phyloP scores from a whole-genome alignment of 2,113 vertebrate species.

The Acanthochromis polyacanthus region DNA sequence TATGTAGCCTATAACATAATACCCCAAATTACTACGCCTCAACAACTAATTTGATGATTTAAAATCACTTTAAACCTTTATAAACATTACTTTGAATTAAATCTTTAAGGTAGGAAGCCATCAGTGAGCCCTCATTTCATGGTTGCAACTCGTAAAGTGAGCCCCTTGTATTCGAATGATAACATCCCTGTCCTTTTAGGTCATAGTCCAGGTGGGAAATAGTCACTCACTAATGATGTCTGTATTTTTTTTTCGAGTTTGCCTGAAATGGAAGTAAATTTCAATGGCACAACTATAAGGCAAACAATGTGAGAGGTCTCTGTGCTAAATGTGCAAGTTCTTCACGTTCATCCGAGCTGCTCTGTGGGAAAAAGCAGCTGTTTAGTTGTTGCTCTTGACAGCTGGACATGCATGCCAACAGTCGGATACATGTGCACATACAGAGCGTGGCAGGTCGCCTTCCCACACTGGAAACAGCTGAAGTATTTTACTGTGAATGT shows the following conservation, averaged over 20 bases:
- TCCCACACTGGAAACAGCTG: slow-evolving; percentile 52
- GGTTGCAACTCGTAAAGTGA: neutral
- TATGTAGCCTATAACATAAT: too few relatives aligned
- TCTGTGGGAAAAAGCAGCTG: slow-evolving; percentile 59
- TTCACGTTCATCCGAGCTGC: slow-evolving; percentile 6
- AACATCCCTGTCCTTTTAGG: neutral
- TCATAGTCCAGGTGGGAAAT: neutral
- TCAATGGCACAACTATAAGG: neutral
- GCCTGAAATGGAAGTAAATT: too few relatives aligned
- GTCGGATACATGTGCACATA: slow-evolving; percentile 9
- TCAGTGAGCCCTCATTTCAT: neutral
- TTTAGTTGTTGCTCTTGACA: slow-evolving; percentile 41
- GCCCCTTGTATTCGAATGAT: slow-evolving; percentile 40
- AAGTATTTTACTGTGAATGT: slow-evolving; percentile 22
- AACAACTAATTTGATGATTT: neutral
- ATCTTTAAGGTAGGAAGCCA: neutral
- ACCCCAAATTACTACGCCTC: neutral
- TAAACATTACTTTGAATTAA: slow-evolving; percentile 2
- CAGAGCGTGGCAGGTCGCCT: slow-evolving; percentile 10
- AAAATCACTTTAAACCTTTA: neutral
- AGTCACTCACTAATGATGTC: neutral
- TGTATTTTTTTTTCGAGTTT: too few relatives aligned
- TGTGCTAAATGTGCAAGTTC: neutral
- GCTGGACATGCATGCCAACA: slow-evolving; percentile 49
- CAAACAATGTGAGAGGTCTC: neutral